Base-by-base conservation (phyloP, 2,797 vertebrate species). In the Taeniopygia guttata region DNA sequence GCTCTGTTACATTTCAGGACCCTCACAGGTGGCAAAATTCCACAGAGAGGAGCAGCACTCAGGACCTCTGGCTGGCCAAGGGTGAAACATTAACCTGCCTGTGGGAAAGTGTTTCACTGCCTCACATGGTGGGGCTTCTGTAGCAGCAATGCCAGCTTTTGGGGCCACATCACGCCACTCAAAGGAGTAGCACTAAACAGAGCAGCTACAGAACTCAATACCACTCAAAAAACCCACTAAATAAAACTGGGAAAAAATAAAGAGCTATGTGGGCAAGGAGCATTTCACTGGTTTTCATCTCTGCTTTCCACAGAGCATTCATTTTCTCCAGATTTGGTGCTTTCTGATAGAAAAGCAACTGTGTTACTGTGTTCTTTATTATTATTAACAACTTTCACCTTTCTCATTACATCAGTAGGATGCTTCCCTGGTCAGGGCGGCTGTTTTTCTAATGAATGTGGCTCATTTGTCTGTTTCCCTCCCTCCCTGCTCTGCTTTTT, bases 61-160 rank as follows among this genome's bases (percentile, higher is more conserved):
- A 29, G 32, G 51, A 70, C 9, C 8, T 38, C 36, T 23, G 45
- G 20, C 48, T 73, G 70, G 23, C 16, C 40, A 32, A 36, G 38
- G 26, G 48, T 4, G 1, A 49, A 56, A 62, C 1, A 4, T 9
- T 43, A 68, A 34, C 13, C 32, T n/a, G 38, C 8, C 27, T 43
- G 20, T 11, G 16, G 46, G 49, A 27, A 58, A 68, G 51, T 1
- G 12, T 27, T 42, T 67, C 3, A 1, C 51, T 42, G 54, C 56
- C 46, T 49, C 1, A 0, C 18, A 3, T 0, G 0, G 43, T 0
- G 0, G 29, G 21, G 32, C 7, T 36, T 21, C 60, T 36, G 48
- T 1, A 17, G 76, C 46, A 56, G 26, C 49, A 7, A 10, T 38
- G 30, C 42, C 75, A 43, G 27, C n/a, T 51, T 73, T 43, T 45